Evolutionary conservation across 2,113 vertebrate genomes (phyloP), one percentile per base, ranked within the genome.

Genomic region (Paradisaea rubra): DNA sequence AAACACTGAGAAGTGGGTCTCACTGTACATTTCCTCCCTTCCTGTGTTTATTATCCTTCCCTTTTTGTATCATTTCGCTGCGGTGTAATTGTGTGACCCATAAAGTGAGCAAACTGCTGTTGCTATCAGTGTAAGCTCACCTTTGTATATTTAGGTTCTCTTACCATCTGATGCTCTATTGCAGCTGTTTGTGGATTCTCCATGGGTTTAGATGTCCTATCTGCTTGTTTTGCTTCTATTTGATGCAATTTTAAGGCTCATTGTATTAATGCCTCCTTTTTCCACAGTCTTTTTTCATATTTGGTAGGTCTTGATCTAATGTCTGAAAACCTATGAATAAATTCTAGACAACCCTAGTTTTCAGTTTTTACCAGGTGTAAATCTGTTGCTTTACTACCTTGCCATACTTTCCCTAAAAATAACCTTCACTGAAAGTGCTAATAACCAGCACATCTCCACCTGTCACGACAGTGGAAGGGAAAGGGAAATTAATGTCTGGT

Each of bases 1-100:
- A 89, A 72, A 50, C 0, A 1, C 27, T 2, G 2, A 14, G 6
- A 41, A 77, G 13, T 45, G 13, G 7, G 20, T 83, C 49, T 66
- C 68, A 31, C 11, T 54, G 13, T n/a, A 17, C 7, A 35, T 37
- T 30, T 53, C 68, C 12, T 71, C 42, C n/a, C 19, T 44, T 57
- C 53, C 11, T 12, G n/a, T 39, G 15, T 66, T 73, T 28, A 33
- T 33, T 28, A 11, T 41, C 8, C 16, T 44, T 69, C 31, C 35
- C 20, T 47, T 41, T 50, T 33, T 15, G 6, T 41, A 13, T 31
- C 4, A 6, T 50, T 69, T 84, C 25, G 39, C 45, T 81, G 30
- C 12, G 37, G 44, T 3, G 16, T 24, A 42, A 13, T 10, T 87
- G 28, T 31, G 16, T 60, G 28, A 84, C 13, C 31, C 39, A 50